Base-by-base conservation (phyloP, 2,888 invertebrate species). In the Odontocerum albicorne region DNA sequence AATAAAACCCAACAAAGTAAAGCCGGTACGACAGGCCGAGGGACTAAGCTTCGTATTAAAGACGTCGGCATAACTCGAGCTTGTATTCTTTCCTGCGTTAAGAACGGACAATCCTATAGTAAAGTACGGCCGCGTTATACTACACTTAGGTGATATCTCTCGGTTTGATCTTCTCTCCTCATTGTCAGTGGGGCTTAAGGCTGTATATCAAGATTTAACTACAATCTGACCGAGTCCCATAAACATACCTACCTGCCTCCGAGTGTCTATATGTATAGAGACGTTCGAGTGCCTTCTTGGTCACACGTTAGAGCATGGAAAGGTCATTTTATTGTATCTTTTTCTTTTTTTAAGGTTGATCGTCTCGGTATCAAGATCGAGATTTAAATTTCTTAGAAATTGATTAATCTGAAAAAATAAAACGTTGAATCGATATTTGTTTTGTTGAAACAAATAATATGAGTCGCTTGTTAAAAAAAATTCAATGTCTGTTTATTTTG, bases 171-270 rank as follows among this genome's bases (percentile, higher is more conserved):
- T 57, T 52, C 51, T 55, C 59, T 56, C 53, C 55, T 61, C 61
- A 58, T 61, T 58, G 61, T 61, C 61, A 61, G 60, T 50, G 56
- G 19, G 46, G 61, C 61, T 58, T 61, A 58, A 45, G 55, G 61
- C 61, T 40, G 53, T 61, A 56, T 58, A 61, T 61, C 61, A 61
- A 61, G 61, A 61, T 61, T 58, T 53, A 56, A 56, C 58, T 56
- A 51, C 56, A 51, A 53, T 56, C 53, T 55, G 58, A 58, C 51
- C 45, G 51, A 51, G 51, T 56, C 47, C 56, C 56, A 56, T 47
- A 56, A 46, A 51, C 50, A 42, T 49, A 15, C 13, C 21, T 36
- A 40, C 21, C 3, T 16, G 10, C 7, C 27, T n/a, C n/a, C n/a
- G n/a, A n/a, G n/a, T n/a, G 27, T 4, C 4, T 27, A 10, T 27